A percentile compares a stretch with the other conserved stretches of the same genome.
Evolutionary conservation across 2,113 vertebrate species (phyloP).

Genomic region (Tyto alba): DNA sequence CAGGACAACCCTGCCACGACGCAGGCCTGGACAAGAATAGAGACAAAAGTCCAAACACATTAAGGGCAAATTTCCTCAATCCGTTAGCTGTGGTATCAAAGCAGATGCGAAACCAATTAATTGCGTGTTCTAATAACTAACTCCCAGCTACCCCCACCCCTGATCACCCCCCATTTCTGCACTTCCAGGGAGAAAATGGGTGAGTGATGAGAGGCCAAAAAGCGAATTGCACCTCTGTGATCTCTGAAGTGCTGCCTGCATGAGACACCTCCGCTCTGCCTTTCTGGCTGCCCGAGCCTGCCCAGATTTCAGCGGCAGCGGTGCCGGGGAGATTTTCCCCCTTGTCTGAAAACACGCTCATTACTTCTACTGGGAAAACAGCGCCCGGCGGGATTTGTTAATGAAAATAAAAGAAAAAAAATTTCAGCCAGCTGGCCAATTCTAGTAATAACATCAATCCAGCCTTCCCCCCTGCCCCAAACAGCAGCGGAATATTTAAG

Average conservation of each 20-base stretch:
- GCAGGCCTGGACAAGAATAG: accelerated
- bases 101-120: background rate
- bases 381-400: background rate
- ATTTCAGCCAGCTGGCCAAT: background rate
- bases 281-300: background rate
- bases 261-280: background rate
- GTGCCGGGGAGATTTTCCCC: background rate
- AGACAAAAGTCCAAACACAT: background rate
- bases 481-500: background rate
- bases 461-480: background rate
- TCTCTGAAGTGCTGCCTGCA: background rate
- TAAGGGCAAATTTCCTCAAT: background rate
- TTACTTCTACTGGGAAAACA: conserved; percentile 12
- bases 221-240: accelerated
- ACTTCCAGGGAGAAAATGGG: background rate
- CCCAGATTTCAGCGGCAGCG: background rate
- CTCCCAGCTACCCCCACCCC: accelerated
- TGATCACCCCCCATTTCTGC: background rate
- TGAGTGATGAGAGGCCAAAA: background rate
- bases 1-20: accelerated
- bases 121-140: background rate
- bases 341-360: background rate
- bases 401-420: background rate
- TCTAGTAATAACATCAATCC: background rate
- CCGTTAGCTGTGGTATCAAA: background rate